These are phyloP conservation scores for Palloptera scutellata DNA, from an alignment of 2,888 invertebrate genomes.

Conservation along the genomic window DNA sequence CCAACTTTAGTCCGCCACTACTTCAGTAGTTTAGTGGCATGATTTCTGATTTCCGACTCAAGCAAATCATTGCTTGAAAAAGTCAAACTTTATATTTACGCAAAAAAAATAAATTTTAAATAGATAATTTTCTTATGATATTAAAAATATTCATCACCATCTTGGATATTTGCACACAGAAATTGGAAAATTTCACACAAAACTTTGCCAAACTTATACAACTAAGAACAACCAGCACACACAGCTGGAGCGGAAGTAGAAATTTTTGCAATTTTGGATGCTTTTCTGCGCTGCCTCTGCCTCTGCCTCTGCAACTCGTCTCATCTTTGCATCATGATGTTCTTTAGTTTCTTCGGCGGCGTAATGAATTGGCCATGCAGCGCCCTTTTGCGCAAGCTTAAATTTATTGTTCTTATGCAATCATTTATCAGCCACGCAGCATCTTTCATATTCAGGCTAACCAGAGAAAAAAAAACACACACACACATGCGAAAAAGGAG, in stretches of 20 bases:
- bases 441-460: slow-evolving; percentile 62
- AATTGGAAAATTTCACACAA: no score
- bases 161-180: no score
- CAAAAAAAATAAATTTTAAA: neutral
- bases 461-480: slow-evolving; percentile 27
- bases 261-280: slow-evolving; percentile 7
- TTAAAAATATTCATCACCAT: no score
- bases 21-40: neutral
- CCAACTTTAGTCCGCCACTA: neutral
- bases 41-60: neutral
- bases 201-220: slow-evolving; percentile 5
- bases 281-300: neutral
- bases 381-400: slow-evolving; percentile 37
- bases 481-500: neutral
- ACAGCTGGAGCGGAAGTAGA: slow-evolving; percentile 28
- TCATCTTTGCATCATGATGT: neutral
- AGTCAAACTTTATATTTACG: neutral
- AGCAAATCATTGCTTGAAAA: neutral
- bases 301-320: neutral
- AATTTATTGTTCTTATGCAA: slow-evolving; percentile 49
- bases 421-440: slow-evolving; percentile 63
- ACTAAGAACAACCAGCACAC: neutral
- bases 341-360: neutral
- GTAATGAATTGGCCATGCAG: slow-evolving; percentile 11
- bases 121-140: neutral